phyloP scores from a whole-genome alignment of 1,140 invertebrate genomes.

The Drosophila navojoa region DNA sequence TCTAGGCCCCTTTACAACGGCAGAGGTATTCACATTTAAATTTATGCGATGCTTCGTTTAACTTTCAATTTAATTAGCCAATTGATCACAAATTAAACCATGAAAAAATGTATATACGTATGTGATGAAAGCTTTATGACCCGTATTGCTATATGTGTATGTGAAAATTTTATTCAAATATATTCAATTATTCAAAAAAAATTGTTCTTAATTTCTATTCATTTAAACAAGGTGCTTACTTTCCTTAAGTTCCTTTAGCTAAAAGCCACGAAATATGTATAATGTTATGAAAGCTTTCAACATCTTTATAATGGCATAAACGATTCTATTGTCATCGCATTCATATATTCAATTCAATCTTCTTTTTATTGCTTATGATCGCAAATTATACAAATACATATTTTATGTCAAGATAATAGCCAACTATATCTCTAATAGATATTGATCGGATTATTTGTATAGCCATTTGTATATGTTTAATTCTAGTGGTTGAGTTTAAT shows the following conservation, averaged over 20 bases:
- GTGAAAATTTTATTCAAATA: too few species aligned
- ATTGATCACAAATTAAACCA: neutral
- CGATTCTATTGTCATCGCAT: conserved; percentile 12
- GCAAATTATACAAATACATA: neutral
- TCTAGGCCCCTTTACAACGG: conserved; percentile 23
- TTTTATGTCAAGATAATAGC: conserved; percentile 8
- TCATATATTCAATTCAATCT: conserved; percentile 30
- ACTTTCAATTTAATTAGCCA: neutral
- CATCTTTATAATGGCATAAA: neutral
- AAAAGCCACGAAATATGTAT: too few species aligned
- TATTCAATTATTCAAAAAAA: too few species aligned
- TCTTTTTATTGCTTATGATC: conserved; percentile 34
- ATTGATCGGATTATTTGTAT: conserved; percentile 8
- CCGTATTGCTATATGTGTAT: too few species aligned
- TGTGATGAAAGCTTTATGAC: too few species aligned
- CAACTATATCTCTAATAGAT: conserved; percentile 17
- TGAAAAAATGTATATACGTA: too few species aligned
- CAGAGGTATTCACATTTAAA: conserved; percentile 8
- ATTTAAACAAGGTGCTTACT: too few species aligned
- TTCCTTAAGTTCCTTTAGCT: too few species aligned
- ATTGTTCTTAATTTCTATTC: too few species aligned
- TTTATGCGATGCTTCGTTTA: neutral
- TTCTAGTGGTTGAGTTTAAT: neutral
- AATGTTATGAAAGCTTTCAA: too few species aligned
- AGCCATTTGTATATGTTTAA: neutral